phyloP scores from a whole-genome alignment of 2,113 vertebrate species.

The Shinisaurus crocodilurus region DNA sequence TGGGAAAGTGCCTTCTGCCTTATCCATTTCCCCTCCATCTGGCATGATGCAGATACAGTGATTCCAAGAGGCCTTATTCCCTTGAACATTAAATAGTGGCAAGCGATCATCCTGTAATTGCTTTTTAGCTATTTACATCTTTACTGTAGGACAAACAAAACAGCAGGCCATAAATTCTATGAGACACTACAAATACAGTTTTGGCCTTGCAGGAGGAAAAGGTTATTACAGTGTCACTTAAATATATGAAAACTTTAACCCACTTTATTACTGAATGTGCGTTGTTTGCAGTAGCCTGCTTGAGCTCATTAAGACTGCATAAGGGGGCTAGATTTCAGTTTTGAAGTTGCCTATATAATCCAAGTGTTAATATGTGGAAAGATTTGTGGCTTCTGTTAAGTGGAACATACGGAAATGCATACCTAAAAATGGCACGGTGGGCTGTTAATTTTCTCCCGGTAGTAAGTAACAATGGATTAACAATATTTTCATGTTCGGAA shows the following conservation, averaged over 20 bases:
- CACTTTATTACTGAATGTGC: neutral
- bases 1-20: neutral
- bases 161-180: neutral
- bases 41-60: neutral
- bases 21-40: neutral
- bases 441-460: neutral
- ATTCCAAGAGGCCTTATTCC: accelerated
- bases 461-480: neutral
- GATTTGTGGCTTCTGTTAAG: neutral
- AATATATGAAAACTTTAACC: neutral
- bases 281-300: neutral
- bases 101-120: neutral
- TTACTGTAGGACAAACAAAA: neutral
- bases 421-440: neutral
- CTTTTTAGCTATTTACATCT: neutral
- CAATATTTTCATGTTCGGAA: neutral
- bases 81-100: accelerated
- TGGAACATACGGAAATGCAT: neutral
- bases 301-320: neutral
- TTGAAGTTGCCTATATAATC: neutral
- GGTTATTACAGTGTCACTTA: neutral
- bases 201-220: neutral
- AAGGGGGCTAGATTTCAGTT: neutral
- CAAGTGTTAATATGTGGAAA: neutral
- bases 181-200: neutral